Base-by-base conservation (phyloP, 2,888 invertebrate genomes). In the Chouioia cunea region DNA sequence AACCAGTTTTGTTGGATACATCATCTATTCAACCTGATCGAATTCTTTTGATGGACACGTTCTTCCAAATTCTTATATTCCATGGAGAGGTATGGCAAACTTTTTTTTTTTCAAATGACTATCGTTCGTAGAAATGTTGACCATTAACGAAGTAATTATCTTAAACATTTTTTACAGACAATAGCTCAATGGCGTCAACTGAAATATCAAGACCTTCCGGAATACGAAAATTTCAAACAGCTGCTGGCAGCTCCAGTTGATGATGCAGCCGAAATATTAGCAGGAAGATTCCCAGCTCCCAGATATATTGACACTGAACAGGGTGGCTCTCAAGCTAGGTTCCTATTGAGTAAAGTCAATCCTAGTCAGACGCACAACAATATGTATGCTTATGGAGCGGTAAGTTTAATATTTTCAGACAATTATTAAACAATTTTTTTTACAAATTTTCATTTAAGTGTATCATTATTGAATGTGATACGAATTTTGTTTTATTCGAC, bases 331-430 rank as follows among this genome's bases (percentile, higher is more conserved):
- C 99, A 99, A 91, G 98, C 99, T 15, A 92, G 99, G 77, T 99
- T 99, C 88, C 89, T 99, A 78, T 87, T 99, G 66, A 97, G 97
- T 20, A 99, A 99, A 90, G 99, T 99, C 71, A 99, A 99, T 87
- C 99, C 99, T n/a, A 99, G 99, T 80, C 96, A 97, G 86, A 99
- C 99, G 18, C 99, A 99, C 87, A 99, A 99, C 89, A 99, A 98
- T 86, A 97, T 96, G 95, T 97, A 96, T 86, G 93, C 95, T 52
- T 97, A 96, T 86, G 95, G 95, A 81, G 94, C 94, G 90, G 94
- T 94, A 87, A 92, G 93, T 52, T 57, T 18, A 53, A 43, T 47
- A 59, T 23, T 52, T 36, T 2, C 12, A 12, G 16, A 54, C 15
- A 64, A 22, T 44, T 22, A 20, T 23, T 44, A 27, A 16, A 36